A percentile compares a stretch with the other conserved stretches of the same genome.
Evolutionary conservation across 2,113 vertebrate genomes (phyloP).

Genomic region (Rafetus swinhoei): DNA sequence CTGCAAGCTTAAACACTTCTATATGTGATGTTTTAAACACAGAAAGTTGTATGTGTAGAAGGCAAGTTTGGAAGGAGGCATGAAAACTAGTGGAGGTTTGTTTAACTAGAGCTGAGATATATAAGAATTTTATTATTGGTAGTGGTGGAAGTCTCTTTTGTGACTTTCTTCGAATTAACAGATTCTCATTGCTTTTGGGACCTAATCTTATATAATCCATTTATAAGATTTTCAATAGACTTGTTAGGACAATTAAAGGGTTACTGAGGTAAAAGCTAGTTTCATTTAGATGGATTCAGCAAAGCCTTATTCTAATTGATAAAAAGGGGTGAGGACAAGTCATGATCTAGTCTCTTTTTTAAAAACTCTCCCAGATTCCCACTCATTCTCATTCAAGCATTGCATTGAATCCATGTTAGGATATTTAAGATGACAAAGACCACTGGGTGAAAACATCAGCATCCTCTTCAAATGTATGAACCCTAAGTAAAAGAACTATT

Average conservation of each 20-base stretch:
- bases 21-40: slow-evolving; percentile 43
- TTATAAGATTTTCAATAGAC: not conserved
- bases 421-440: not conserved
- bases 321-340: not conserved
- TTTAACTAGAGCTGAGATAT: not conserved
- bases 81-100: slow-evolving; percentile 11
- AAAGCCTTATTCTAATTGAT: not conserved
- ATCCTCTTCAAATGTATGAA: not conserved
- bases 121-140: not conserved
- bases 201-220: not conserved
- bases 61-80: rapidly evolving
- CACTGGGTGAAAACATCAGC: too few species aligned
- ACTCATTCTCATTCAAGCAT: not conserved
- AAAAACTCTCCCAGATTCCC: not conserved
- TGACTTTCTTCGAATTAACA: not conserved
- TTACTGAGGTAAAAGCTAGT: not conserved
- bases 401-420: not conserved
- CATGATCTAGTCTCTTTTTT: not conserved
- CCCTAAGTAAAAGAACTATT: not conserved
- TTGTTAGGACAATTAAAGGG: not conserved
- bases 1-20: slow-evolving; percentile 42
- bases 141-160: not conserved
- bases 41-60: not conserved
- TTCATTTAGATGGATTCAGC: not conserved
- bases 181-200: not conserved